phyloP scores from a whole-genome alignment of 2,797 vertebrate genomes.

The Thunnus albacares region DNA sequence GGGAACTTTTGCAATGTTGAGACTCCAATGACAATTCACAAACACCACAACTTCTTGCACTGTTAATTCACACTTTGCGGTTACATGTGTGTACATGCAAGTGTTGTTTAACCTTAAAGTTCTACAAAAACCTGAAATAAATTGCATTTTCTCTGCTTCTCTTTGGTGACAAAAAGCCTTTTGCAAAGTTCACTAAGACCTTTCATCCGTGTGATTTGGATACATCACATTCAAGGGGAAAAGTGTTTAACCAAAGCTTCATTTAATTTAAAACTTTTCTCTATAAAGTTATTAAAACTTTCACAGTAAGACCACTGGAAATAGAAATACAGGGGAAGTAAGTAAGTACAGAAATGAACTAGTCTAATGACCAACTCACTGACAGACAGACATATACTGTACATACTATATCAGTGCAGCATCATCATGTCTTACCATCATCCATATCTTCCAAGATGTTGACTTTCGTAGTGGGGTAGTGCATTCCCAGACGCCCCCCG shows the following conservation, averaged over 20 bases:
- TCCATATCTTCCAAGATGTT: constrained; percentile 90
- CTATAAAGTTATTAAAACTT: constrained; percentile 5
- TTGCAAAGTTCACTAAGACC: constrained; percentile 18
- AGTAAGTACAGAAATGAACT: background rate
- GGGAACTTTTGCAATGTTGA: constrained; percentile 16
- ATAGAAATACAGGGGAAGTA: background rate
- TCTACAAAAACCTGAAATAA: background rate
- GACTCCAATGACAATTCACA: constrained; percentile 14
- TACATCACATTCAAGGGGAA: background rate
- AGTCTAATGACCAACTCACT: background rate
- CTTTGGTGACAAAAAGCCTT: constrained; percentile 24
- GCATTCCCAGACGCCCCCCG: constrained; percentile 91
- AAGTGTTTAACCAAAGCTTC: background rate
- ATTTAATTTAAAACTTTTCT: constrained; percentile 15
- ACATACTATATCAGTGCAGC: background rate
- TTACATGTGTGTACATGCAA: background rate
- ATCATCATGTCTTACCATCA: constrained; percentile 87
- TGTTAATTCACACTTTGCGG: constrained; percentile 11
- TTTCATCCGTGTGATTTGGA: constrained; percentile 22
- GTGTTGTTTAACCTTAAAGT: constrained; percentile 12
- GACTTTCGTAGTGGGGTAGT: constrained; percentile 86
- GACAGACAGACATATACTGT: background rate
- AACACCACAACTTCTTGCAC: background rate
- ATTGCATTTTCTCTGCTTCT: constrained; percentile 23
- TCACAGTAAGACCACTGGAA: constrained; percentile 5